Evolutionary conservation across 2,797 vertebrate genomes (phyloP), one percentile per base, ranked within the genome.

Genomic region (Sebastiscus tertius): DNA sequence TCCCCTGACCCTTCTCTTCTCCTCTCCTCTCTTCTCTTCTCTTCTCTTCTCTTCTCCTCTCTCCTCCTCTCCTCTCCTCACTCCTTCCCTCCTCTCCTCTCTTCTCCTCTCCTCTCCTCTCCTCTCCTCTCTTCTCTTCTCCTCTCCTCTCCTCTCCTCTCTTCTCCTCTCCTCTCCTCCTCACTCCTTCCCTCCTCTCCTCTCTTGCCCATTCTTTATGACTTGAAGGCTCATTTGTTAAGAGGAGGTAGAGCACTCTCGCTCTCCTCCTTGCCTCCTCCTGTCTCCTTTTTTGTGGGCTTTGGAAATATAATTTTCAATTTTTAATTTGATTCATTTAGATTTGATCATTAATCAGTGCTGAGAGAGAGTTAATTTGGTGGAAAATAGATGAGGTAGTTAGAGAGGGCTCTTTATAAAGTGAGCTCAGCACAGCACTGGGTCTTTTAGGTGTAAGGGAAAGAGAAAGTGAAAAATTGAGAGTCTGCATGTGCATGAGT

Each of bases 291-390:
- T 97, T 96, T 94, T 97, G 97, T 97, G 96, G 95, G 96, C 97
- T 99, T 99, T 99, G 96, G 97, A 98, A 99, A 99, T 99, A 99
- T 99, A 98, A 99, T 99, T 99, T 99, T 98, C 97, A 98, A 97
- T 97, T 99, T 99, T 99, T 99, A 99, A 99, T 99, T 99, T 99
- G 97, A 99, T 98, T 98, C 98, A 98, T 99, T 99, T 99, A 98
- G 97, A 99, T 99, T 98, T 98, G 98, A 99, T 98, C 98, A 99
- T 99, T 99, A 99, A 99, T 99, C 98, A 99, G 97, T 94, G 96
- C 96, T 97, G 97, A 97, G 97, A 97, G 97, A 98, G 97, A 98
- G 97, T 99, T 99, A 98, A 99, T 99, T 99, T 99, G 98, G 97
- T 97, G 97, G 97, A 97, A 99, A 99, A 99, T 99, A 98, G 98